Evolutionary conservation across 2,113 vertebrate species (phyloP), one percentile per base, ranked within the genome.

Genomic region (Rattus rattus): DNA sequence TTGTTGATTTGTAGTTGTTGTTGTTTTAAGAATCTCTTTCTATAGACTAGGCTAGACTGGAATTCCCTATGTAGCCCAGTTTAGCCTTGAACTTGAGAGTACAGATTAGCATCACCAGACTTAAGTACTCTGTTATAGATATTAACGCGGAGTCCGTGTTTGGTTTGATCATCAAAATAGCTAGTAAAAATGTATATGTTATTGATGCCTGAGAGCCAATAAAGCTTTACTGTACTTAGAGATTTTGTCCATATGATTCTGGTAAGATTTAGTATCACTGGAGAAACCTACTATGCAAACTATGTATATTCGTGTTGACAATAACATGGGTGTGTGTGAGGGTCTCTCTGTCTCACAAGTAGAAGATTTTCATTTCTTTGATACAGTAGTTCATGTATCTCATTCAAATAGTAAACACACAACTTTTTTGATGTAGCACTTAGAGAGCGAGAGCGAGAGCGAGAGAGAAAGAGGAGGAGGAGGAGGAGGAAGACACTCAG

Each of bases 391-490:
- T 88, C 80, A 70, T 30, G 17, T 90, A 49, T 73, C 77, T 95
- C 67, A 94, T 67, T 97, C 73, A 96, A 26, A 75, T 96, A 94
- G 76, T 92, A 91, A 94, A 84, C 52, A 54, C 73, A 61, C 56
- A 67, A 33, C 7, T 47, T 91, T 76, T 69, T 89, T 94, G 52
- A 49, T 22, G 43, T 56, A 81, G 81, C 43, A 79, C 47, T 88
- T 92, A 88, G 19, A 8, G 28, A 16, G 83, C n/a, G 33, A 2
- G 7, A 3, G 6, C 3, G 67, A 69, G 12, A 33, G 12, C 11
- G 26, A 28, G 12, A 69, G 30, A 33, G 67, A 77, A 16, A n/a
- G 16, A 69, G 36, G 17, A 7, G 12, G 70, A 54, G 39, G 63
- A 56, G 72, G 63, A 49, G 10, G 10, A 30, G 54, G 22, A 20